Base-by-base conservation (phyloP, 2,888 invertebrate genomes). In the Gymnocheta viridis region DNA sequence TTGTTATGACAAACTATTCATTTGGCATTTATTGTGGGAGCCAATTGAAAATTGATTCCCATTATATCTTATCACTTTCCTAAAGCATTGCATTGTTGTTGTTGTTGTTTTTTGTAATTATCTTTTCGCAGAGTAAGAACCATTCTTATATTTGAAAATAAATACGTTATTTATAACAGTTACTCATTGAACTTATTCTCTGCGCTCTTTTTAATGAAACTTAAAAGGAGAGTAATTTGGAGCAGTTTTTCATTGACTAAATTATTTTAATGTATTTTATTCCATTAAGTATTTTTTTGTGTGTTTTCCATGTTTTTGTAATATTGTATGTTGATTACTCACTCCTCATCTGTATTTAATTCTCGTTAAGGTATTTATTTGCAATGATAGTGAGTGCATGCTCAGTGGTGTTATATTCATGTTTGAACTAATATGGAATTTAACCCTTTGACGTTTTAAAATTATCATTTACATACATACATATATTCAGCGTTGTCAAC, bases 11-110 rank as follows among this genome's bases (percentile, higher is more conserved):
- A 72, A 78, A 56, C 73, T 29, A 67, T 66, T 62, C 44, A 9
- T 60, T 66, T 74, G 66, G 22, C 22, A 29, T 67, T 58, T 27
- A n/a, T 58, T 72, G 64, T 80, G 84, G 67, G 72, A 81, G 67
- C 67, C 73, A 41, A 64, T 73, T 44, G 41, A 69, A 77, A 62
- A 78, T 73, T 64, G 67, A 62, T 84, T 84, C 77, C 72, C 81
- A 81, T 84, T 72, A 62, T 84, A 84, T 78, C 81, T 81, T 84
- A 81, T 81, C 81, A 69, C 69, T 70, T 58, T 14, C 51, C 51
- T 73, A 27, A 38, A 62, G 27, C 2, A 27, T 14, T 24, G 19
- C 2, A 2, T 64, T 41, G 24, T 69, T 32, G 14, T 47, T 49
- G 47, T 49, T 49, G 2, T n/a, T 51, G 24, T 24, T 17, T 51